A percentile compares a stretch with the other conserved stretches of the same genome.
These are phyloP conservation scores for Terrapene triunguis DNA, from an alignment of 2,113 vertebrate genomes.

Conservation along the genomic window DNA sequence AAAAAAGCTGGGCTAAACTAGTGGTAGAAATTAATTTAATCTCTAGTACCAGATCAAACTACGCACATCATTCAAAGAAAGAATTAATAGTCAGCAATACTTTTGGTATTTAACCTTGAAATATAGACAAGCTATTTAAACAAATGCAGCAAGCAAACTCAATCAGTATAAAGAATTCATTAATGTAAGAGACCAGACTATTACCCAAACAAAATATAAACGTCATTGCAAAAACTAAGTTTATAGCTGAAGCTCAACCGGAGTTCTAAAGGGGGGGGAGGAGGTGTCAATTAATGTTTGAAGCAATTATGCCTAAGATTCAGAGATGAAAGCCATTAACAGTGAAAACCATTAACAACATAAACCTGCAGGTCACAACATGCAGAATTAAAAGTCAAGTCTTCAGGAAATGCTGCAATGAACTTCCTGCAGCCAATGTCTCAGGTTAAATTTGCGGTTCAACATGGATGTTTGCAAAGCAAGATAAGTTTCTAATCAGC, in stretches of 20 bases:
- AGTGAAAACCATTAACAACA: neutral
- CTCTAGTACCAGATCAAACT: neutral
- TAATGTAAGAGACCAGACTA: slow-evolving; percentile 19
- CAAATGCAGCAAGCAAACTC: slow-evolving; percentile 16
- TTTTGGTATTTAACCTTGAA: slow-evolving; percentile 54
- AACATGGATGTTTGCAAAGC: neutral
- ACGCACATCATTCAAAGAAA: neutral
- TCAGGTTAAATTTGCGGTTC: neutral
- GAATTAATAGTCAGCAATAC: slow-evolving; percentile 26
- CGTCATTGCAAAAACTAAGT: neutral
- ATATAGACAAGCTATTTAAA: slow-evolving; percentile 34
- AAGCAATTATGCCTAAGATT: neutral
- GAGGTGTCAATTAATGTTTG: neutral
- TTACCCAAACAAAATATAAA: slow-evolving; percentile 31
- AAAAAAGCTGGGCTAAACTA: slow-evolving; percentile 11
- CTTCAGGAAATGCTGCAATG: neutral
- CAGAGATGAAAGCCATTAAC: neutral
- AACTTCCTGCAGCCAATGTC: neutral
- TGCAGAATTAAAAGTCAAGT: neutral
- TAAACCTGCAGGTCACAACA: neutral
- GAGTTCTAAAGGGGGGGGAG: neutral
- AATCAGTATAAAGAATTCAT: slow-evolving; percentile 40
- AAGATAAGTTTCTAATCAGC: neutral
- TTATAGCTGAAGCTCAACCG: neutral
- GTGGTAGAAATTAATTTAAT: slow-evolving; percentile 46